Evolutionary conservation across 2,888 invertebrate genomes (phyloP).

Genomic region (Corbicula japonica): DNA sequence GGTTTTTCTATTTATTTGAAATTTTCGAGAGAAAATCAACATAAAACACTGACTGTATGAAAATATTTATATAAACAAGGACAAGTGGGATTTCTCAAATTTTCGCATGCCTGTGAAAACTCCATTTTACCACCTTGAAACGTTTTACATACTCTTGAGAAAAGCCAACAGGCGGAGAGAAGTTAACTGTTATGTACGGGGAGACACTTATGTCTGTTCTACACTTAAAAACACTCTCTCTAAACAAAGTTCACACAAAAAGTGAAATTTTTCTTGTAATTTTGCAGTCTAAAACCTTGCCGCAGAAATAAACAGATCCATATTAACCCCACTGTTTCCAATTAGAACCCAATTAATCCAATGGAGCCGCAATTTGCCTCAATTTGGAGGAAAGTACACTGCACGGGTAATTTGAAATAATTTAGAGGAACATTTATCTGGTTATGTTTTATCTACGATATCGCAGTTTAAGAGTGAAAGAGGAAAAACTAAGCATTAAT

Average conservation of each 20-base stretch:
- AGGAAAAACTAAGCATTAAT: neutral
- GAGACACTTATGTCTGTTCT: slow-evolving; percentile 22
- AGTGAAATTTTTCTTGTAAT: slow-evolving; percentile 19
- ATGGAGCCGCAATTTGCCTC: slow-evolving; percentile 72
- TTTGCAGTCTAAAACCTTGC: slow-evolving; percentile 1
- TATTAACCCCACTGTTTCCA: slow-evolving; percentile 56
- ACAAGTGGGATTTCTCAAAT: slow-evolving; percentile 18
- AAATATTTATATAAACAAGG: slow-evolving; percentile 32
- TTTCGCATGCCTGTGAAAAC: slow-evolving; percentile 11
- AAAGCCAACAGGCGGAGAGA: neutral
- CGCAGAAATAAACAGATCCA: slow-evolving; percentile 30
- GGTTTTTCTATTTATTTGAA: slow-evolving; percentile 37
- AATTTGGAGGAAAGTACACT: slow-evolving; percentile 70
- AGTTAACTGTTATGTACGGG: slow-evolving; percentile 12
- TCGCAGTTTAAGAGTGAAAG: slow-evolving; percentile 3
- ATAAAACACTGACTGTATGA: slow-evolving; percentile 13
- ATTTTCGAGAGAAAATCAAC: neutral
- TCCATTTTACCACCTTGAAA: slow-evolving; percentile 17
- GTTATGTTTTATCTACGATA: slow-evolving; percentile 18
- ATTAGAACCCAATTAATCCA: slow-evolving; percentile 73
- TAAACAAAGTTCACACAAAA: slow-evolving; percentile 24
- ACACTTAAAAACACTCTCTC: slow-evolving; percentile 20
- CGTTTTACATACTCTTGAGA: slow-evolving; percentile 22
- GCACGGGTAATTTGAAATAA: slow-evolving; percentile 66
- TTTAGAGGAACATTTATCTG: slow-evolving; percentile 69